Evolutionary conservation across 1,140 invertebrate genomes (phyloP).

Genomic region (Anthonomus grandis): DNA sequence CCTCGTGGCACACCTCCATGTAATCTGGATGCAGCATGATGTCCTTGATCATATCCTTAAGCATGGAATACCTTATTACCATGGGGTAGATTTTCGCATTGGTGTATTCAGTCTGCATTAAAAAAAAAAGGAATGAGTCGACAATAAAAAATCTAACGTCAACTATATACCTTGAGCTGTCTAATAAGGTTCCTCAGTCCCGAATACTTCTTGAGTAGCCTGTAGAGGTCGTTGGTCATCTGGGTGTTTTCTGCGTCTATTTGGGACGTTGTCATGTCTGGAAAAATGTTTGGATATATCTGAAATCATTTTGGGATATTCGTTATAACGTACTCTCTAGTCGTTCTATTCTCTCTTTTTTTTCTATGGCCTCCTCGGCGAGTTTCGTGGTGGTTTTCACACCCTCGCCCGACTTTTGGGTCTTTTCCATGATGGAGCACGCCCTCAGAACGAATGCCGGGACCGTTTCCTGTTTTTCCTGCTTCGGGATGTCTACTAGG

Average conservation of each 20-base stretch:
- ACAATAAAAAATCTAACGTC: neutral
- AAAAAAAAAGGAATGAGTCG: neutral
- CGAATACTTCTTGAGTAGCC: conserved; percentile 86
- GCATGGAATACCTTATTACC: conserved; percentile 87
- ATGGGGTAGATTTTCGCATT: conserved; percentile 89
- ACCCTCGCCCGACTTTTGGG: conserved; percentile 82
- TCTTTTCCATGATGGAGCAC: conserved; percentile 87
- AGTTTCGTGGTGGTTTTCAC: conserved; percentile 79
- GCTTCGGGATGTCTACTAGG: conserved; percentile 83
- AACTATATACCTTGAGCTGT: conserved; percentile 71
- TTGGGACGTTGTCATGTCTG: conserved; percentile 89
- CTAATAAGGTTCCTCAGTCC: conserved; percentile 83
- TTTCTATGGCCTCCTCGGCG: conserved; percentile 79
- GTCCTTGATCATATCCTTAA: conserved; percentile 94
- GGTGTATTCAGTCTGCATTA: conserved; percentile 74
- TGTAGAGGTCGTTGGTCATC: conserved; percentile 89
- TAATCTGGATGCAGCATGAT: conserved; percentile 91
- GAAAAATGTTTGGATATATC: conserved; percentile 39
- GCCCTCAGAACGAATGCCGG: conserved; percentile 85
- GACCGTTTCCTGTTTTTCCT: conserved; percentile 86
- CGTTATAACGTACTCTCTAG: conserved; percentile 64
- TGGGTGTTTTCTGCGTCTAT: conserved; percentile 92
- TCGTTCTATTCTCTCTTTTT: conserved; percentile 76
- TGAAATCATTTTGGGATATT: neutral
- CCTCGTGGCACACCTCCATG: conserved; percentile 93